Percentiles rank a stretch among this genome's conserved stretches.
These are phyloP conservation scores for Microcebus lehilahytsara DNA, from an alignment of 2,113 vertebrate species.

Conservation along the genomic window DNA sequence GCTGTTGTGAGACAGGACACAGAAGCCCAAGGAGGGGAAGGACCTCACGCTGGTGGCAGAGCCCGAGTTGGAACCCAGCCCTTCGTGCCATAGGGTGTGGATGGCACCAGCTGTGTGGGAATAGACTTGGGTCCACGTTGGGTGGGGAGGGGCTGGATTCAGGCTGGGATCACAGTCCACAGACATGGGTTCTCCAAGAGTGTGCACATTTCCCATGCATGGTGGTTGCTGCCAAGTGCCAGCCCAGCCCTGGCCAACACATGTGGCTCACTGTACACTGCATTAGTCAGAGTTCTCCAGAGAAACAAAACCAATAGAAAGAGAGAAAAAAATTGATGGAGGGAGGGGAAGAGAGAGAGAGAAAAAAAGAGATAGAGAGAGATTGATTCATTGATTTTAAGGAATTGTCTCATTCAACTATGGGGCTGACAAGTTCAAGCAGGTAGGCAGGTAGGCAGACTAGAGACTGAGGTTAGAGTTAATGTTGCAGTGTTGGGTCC, in stretches of 20 bases:
- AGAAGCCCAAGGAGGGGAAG: background rate
- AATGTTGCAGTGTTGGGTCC: background rate
- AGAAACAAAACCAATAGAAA: background rate
- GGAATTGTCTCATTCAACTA: background rate
- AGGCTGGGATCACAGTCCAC: background rate
- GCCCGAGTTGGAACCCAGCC: background rate
- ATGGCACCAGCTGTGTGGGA: no score
- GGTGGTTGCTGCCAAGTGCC: background rate
- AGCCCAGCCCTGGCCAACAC: background rate
- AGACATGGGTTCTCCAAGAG: background rate
- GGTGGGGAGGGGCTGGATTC: background rate
- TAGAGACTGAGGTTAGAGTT: background rate
- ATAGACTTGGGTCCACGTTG: background rate
- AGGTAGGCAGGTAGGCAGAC: background rate
- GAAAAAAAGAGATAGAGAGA: background rate
- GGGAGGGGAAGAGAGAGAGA: background rate
- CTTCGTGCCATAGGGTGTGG: background rate
- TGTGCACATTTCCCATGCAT: background rate
- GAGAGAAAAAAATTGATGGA: background rate
- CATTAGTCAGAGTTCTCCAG: background rate
- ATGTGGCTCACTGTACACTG: background rate
- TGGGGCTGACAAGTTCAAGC: background rate
- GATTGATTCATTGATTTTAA: no score
- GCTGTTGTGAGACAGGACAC: background rate
- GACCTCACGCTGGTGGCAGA: background rate